These are phyloP conservation scores for Sebastes fasciatus DNA, from an alignment of 2,113 vertebrate species.

Conservation along the genomic window DNA sequence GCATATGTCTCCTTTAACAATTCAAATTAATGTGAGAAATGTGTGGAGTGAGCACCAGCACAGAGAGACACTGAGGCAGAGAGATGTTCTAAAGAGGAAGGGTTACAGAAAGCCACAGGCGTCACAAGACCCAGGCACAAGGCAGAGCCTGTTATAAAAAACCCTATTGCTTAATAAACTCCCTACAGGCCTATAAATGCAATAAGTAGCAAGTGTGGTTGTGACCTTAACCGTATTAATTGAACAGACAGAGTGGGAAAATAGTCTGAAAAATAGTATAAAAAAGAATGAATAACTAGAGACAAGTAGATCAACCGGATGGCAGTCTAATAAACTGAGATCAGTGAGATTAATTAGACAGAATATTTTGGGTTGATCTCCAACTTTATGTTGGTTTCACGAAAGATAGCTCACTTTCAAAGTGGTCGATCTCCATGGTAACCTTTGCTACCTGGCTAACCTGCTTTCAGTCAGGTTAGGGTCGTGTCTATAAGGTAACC, in stretches of 20 bases:
- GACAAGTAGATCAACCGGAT: not conserved
- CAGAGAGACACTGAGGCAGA: constrained; percentile 5
- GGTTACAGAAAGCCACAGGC: constrained; percentile 27
- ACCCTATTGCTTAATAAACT: constrained; percentile 7
- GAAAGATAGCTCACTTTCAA: not conserved
- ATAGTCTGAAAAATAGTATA: not conserved
- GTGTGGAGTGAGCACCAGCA: not conserved
- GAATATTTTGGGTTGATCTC: not conserved
- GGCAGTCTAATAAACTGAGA: not conserved
- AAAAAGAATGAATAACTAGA: not conserved
- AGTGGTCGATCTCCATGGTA: not conserved
- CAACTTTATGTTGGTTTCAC: constrained; percentile 1
- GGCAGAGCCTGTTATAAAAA: constrained; percentile 23
- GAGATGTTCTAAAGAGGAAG: constrained; percentile 19
- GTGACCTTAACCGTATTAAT: not conserved
- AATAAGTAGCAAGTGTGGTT: not conserved
- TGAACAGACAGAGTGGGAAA: not conserved
- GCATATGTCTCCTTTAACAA: not conserved
- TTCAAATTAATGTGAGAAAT: constrained; percentile 22
- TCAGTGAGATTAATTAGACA: not conserved
- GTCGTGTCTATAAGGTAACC: too few species aligned
- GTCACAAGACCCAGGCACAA: constrained; percentile 46
- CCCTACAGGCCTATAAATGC: not conserved
- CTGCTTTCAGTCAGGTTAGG: not conserved
- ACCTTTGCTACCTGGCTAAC: not conserved